Evolutionary conservation across 2,113 vertebrate genomes (phyloP), one percentile per base, ranked within the genome.

Genomic region (Equus przewalskii): DNA sequence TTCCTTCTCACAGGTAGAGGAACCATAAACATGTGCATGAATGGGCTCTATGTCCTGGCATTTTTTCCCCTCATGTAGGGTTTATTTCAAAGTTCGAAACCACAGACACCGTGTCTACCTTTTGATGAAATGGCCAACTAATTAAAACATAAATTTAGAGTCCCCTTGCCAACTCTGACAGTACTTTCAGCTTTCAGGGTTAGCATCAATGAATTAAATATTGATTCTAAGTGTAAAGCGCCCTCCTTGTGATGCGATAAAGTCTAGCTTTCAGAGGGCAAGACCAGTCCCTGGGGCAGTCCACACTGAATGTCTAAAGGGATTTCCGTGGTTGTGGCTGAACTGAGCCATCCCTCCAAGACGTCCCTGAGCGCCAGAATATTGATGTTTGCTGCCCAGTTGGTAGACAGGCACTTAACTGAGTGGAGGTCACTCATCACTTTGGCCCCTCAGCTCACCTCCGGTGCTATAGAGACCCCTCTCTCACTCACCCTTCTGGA

Each of bases 31-130:
- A 98, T 91, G 88, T 87, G 96, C 46, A 97, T 99, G 98, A 99
- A 99, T 99, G 97, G 97, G 96, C 91, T 95, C 98, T 99, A 94
- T 99, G 98, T 99, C 97, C 95, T 89, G 94, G 97, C 92, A 92
- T 96, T 96, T 97, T 96, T 97, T 97, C 97, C 95, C 96, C 92
- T 98, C 94, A 97, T 97, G 98, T 98, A 98, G 98, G 98, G 96
- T 98, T 98, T 94, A 98, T 98, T 99, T 99, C 98, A 98, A 97
- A 98, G 98, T 98, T 98, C 94, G 93, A 98, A 99, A 98, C 98
- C 98, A 98, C 98, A 99, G 98, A 99, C 98, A 98, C 84, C 97
- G 94, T 92, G 98, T 99, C 99, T 99, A 98, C 98, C 94, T 98
- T 98, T 98, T 98, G 98, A 98, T 98, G 98, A 99, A 99, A 98